Conservation (phyloP, 2,797 vertebrate genomes). For the Dendrocincla fuliginosa region DNA sequence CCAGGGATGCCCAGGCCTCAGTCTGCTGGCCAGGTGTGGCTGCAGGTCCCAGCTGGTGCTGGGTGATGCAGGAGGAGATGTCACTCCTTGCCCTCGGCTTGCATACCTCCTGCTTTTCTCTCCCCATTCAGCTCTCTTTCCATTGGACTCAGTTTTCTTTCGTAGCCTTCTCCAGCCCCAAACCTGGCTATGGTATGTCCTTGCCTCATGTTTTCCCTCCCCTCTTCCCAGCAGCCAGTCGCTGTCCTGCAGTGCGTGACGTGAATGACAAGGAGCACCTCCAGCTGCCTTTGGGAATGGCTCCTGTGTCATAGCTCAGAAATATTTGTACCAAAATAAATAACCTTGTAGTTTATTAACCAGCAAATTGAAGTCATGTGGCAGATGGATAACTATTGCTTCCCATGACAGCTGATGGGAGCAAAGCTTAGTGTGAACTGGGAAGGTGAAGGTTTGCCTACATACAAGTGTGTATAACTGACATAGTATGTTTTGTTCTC, state of each 20-base stretch:
- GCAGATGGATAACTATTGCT: neutral
- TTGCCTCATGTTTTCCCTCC: neutral
- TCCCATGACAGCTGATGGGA: neutral
- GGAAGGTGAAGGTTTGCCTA: neutral
- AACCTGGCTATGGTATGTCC: neutral
- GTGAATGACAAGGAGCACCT: neutral
- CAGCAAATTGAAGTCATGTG: neutral
- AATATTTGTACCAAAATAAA: neutral
- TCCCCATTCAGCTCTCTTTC: neutral
- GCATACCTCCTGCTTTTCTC: neutral
- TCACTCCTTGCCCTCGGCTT: neutral
- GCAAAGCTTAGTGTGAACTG: neutral
- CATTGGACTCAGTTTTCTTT: neutral
- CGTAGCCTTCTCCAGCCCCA: neutral
- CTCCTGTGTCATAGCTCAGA: neutral
- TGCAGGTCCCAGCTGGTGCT: neutral
- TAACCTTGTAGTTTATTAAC: neutral
- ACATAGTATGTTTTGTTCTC: neutral
- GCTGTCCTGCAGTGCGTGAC: neutral
- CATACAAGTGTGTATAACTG: neutral
- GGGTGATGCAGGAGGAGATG: neutral
- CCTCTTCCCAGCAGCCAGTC: neutral
- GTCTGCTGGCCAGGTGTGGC: neutral
- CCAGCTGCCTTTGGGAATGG: neutral
- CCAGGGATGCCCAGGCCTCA: neutral